Conservation (phyloP, 2,113 vertebrate genomes). For the Numenius arquata region DNA sequence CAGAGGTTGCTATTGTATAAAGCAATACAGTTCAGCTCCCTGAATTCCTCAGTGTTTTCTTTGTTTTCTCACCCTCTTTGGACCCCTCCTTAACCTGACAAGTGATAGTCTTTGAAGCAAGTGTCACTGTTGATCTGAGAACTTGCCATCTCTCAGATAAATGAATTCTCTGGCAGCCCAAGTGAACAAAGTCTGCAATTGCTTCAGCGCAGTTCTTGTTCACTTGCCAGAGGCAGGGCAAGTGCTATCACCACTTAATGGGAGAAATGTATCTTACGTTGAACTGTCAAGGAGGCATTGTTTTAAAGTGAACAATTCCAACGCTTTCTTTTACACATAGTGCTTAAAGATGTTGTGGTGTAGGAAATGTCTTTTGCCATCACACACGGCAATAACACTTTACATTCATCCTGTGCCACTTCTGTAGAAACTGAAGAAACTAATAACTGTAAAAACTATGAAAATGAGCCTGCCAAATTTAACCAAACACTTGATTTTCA, state of each 20-base stretch:
- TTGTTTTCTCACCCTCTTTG: not conserved
- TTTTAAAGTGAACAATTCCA: not conserved
- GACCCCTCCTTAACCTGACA: not conserved
- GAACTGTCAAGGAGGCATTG: not conserved
- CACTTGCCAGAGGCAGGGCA: not conserved
- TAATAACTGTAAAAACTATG: not conserved
- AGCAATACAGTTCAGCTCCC: not conserved
- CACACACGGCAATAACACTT: rapidly evolving
- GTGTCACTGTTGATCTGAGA: not conserved
- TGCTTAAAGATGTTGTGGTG: not conserved
- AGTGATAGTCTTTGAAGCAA: not conserved
- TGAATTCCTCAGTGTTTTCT: not conserved
- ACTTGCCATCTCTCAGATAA: not conserved
- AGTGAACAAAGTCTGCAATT: not conserved
- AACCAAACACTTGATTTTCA: not conserved
- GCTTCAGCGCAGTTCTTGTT: not conserved
- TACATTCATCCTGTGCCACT: not conserved
- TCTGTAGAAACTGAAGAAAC: not conserved
- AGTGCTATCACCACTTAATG: not conserved
- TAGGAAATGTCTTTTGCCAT: not conserved
- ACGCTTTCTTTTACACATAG: not conserved
- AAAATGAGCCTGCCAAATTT: not conserved
- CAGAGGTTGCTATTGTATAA: not conserved
- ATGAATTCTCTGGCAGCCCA: not conserved
- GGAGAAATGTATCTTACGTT: not conserved